Percentiles rank a stretch among this genome's conserved stretches.
These are phyloP conservation scores for Indicator maculatus DNA, from an alignment of 2,113 vertebrate species.

Conservation along the genomic window DNA sequence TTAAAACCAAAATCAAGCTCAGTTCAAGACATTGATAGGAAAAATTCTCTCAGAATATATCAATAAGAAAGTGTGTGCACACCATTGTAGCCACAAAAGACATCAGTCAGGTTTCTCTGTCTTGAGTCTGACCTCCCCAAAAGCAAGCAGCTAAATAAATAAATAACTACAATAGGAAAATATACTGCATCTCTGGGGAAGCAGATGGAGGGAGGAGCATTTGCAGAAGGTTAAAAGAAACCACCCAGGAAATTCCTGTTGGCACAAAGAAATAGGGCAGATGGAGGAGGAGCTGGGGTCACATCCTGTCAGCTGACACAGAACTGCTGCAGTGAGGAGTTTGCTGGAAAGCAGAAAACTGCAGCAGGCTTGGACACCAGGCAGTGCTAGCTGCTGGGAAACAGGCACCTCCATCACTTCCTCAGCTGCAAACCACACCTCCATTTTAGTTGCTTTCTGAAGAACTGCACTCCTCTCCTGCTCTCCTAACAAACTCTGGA, in stretches of 20 bases:
- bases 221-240: background rate
- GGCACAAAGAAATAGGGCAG: background rate
- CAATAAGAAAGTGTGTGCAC: background rate
- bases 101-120: background rate
- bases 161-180: background rate
- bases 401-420: background rate
- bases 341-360: background rate
- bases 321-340: background rate
- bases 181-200: background rate
- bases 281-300: background rate
- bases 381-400: background rate
- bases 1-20: background rate
- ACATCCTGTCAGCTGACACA: background rate
- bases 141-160: background rate
- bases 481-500: background rate
- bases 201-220: background rate
- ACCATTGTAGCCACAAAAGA: background rate
- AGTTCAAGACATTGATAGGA: background rate
- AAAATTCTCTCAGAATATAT: background rate
- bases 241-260: background rate
- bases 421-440: background rate
- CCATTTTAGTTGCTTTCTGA: background rate
- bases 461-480: rapidly evolving
- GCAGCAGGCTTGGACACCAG: background rate
- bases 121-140: background rate